These are phyloP conservation scores for Odontesthes bonariensis DNA, from an alignment of 2,113 vertebrate genomes.

Conservation along the genomic window DNA sequence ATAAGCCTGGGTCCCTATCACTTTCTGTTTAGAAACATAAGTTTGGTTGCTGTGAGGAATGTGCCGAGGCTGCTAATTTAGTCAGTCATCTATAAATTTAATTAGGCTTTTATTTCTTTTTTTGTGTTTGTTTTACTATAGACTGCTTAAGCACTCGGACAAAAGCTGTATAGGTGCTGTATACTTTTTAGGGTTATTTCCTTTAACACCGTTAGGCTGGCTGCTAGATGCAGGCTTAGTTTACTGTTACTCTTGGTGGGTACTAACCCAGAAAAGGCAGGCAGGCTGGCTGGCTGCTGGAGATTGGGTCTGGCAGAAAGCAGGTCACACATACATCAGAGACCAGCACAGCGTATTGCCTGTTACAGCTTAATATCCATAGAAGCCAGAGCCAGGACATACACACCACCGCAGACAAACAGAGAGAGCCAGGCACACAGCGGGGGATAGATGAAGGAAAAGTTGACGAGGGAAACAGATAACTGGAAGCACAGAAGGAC, in stretches of 20 bases:
- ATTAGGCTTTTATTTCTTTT: slow-evolving; percentile 18
- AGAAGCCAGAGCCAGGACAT: slow-evolving; percentile 63
- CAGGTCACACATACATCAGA: slow-evolving; percentile 82
- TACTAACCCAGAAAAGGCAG: slow-evolving; percentile 74
- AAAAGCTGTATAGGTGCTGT: slow-evolving; percentile 41
- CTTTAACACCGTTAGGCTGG: slow-evolving; percentile 30
- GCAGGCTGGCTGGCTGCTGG: slow-evolving; percentile 53
- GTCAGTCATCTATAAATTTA: slow-evolving; percentile 10
- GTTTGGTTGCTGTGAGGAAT: slow-evolving; percentile 21
- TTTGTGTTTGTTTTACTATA: neutral
- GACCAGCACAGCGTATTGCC: slow-evolving; percentile 62
- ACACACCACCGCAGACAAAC: slow-evolving; percentile 52
- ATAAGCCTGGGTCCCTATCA: neutral
- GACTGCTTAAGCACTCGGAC: slow-evolving; percentile 29
- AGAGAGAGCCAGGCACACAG: slow-evolving; percentile 25
- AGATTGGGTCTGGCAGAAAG: slow-evolving; percentile 75
- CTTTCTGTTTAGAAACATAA: slow-evolving; percentile 9
- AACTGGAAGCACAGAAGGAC: slow-evolving; percentile 22
- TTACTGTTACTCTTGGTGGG: slow-evolving; percentile 62
- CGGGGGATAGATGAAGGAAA: slow-evolving; percentile 27
- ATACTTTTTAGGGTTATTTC: slow-evolving; percentile 40
- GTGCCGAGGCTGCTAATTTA: neutral
- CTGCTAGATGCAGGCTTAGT: slow-evolving; percentile 54
- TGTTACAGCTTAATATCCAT: slow-evolving; percentile 73
- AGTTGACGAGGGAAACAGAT: slow-evolving; percentile 30